Conservation (phyloP, 2,113 vertebrate species). For the Chroicocephalus ridibundus region DNA sequence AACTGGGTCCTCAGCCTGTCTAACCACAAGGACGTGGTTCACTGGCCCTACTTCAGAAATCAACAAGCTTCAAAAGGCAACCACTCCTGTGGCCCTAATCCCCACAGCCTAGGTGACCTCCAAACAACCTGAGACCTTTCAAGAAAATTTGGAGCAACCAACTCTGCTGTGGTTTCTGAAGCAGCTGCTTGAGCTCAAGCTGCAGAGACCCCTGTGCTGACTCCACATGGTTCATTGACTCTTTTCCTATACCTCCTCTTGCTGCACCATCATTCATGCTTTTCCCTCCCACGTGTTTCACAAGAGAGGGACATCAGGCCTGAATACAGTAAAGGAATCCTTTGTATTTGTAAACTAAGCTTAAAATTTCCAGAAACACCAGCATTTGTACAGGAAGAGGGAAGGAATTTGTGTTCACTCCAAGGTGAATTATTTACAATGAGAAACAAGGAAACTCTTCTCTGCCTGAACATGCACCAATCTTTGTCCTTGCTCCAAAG, state of each 20-base stretch:
- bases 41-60: background rate
- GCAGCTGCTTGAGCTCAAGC: background rate
- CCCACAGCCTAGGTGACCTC: accelerated
- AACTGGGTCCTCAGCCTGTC: background rate
- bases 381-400: accelerated
- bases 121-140: accelerated
- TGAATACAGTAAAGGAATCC: background rate
- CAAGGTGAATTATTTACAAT: background rate
- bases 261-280: background rate
- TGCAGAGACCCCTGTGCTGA: background rate
- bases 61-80: accelerated
- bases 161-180: accelerated
- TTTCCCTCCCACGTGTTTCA: accelerated
- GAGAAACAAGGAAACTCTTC: background rate
- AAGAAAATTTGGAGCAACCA: background rate
- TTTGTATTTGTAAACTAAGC: accelerated
- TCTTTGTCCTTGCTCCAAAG: too few relatives aligned
- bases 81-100: accelerated
- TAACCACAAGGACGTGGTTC: background rate
- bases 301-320: background rate
- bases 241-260: background rate
- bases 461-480: accelerated
- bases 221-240: background rate
- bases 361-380: background rate
- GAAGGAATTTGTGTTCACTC: background rate